Evolutionary conservation across 2,113 vertebrate genomes (phyloP).

Genomic region (Protobothrops mucrosquamatus): DNA sequence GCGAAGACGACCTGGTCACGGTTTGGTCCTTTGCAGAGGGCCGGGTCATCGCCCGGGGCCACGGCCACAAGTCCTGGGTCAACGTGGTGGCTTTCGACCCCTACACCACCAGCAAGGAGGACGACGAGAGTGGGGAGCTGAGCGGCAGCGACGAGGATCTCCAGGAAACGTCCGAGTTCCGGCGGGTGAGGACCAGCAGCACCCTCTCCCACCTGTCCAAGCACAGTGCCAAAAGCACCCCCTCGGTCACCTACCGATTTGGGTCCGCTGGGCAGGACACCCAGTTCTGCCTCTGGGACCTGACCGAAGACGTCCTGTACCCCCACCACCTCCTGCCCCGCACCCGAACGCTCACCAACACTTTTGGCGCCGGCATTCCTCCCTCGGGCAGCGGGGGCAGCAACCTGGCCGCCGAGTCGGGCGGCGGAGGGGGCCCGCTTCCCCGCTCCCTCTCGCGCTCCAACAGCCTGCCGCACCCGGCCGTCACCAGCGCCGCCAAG

Average conservation of each 20-base stretch:
- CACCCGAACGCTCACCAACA: slow-evolving; percentile 76
- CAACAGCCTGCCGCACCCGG: slow-evolving; percentile 87
- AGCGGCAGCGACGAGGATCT: slow-evolving; percentile 77
- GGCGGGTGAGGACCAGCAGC: slow-evolving; percentile 76
- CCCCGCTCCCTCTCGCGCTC: slow-evolving; percentile 87
- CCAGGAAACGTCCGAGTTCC: slow-evolving; percentile 64
- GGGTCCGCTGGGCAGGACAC: slow-evolving; percentile 93
- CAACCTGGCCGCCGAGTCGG: slow-evolving; percentile 47
- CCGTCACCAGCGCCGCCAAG: slow-evolving; percentile 71
- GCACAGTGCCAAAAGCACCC: slow-evolving; percentile 70
- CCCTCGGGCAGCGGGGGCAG: slow-evolving; percentile 67
- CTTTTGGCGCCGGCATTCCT: slow-evolving; percentile 64
- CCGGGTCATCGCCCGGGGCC: slow-evolving; percentile 85
- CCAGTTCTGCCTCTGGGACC: slow-evolving; percentile 91
- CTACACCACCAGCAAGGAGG: slow-evolving; percentile 80
- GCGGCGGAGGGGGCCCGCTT: slow-evolving; percentile 55
- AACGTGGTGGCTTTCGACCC: slow-evolving; percentile 91
- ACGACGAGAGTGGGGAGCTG: slow-evolving; percentile 70
- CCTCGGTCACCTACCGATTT: slow-evolving; percentile 83
- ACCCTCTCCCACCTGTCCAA: slow-evolving; percentile 80
- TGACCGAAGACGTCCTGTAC: slow-evolving; percentile 84
- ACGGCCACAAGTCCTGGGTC: slow-evolving; percentile 93
- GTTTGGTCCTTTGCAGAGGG: slow-evolving; percentile 90
- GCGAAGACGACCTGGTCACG: slow-evolving; percentile 88
- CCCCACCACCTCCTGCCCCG: slow-evolving; percentile 78